A percentile compares a stretch with the other conserved stretches of the same genome.
Conservation (phyloP, 2,113 vertebrate species). For the Sapayoa aenigma region DNA sequence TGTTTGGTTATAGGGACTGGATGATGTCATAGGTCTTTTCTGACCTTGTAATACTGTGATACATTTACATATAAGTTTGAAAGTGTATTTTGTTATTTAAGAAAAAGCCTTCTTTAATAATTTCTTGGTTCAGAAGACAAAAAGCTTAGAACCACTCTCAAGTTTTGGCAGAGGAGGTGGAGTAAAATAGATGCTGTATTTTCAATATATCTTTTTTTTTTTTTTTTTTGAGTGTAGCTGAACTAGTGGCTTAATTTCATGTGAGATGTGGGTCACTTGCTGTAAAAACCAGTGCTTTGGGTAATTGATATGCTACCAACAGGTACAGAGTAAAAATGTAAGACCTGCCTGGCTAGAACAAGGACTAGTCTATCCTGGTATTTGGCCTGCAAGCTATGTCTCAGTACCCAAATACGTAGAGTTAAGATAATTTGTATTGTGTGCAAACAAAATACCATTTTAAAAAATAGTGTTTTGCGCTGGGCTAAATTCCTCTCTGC, state of each 20-base stretch:
- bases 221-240: background rate
- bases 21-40: too few species aligned
- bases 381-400: background rate
- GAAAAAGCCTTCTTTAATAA: background rate
- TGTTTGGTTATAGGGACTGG: too few species aligned
- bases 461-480: background rate
- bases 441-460: background rate
- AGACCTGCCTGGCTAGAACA: background rate
- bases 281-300: background rate
- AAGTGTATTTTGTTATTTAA: background rate
- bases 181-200: background rate
- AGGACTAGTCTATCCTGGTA: background rate
- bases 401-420: background rate
- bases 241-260: background rate
- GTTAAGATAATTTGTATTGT: background rate
- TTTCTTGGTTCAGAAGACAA: background rate
- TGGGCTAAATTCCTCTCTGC: background rate
- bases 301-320: background rate
- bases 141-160: background rate
- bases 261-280: background rate
- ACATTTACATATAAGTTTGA: background rate
- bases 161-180: background rate
- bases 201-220: background rate
- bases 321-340: background rate
- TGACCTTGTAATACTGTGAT: too few species aligned